A percentile compares a stretch with the other conserved stretches of the same genome.
Evolutionary conservation across 2,797 vertebrate genomes (phyloP).

Genomic region (Tenualosa thibaudeaui): DNA sequence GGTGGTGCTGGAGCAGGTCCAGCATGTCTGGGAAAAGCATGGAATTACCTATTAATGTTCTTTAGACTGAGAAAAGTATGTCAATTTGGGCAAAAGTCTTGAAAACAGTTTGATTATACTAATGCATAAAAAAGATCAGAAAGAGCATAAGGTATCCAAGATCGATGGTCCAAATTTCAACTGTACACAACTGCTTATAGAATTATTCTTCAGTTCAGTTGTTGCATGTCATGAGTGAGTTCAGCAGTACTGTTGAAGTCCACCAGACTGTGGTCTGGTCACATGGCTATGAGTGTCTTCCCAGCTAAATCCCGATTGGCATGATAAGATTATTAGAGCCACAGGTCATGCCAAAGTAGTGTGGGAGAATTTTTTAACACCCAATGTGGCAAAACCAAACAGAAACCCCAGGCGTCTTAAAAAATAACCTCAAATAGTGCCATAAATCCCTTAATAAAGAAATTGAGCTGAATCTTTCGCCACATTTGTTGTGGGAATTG

Average conservation of each 20-base stretch:
- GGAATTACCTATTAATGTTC: too few species aligned
- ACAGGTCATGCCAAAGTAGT: not conserved
- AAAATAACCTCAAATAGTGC: not conserved
- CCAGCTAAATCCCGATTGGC: not conserved
- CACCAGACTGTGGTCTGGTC: not conserved
- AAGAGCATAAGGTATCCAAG: too few species aligned
- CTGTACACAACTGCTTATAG: not conserved
- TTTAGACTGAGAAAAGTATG: too few species aligned
- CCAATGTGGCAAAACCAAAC: not conserved
- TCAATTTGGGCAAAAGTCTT: too few species aligned
- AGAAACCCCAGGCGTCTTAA: not conserved
- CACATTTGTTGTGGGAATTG: slow-evolving; percentile 8
- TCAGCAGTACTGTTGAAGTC: not conserved
- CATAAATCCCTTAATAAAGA: not conserved
- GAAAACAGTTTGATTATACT: too few species aligned
- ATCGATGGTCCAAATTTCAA: too few species aligned
- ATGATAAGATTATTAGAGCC: not conserved
- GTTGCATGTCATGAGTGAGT: too few species aligned
- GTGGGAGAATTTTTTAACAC: slow-evolving; percentile 15
- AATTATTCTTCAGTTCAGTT: not conserved
- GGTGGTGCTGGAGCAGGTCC: not conserved
- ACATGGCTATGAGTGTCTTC: not conserved
- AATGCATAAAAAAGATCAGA: too few species aligned
- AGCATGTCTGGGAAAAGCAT: too few species aligned
- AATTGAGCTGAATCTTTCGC: not conserved